phyloP scores from a whole-genome alignment of 2,888 invertebrate genomes.

The Linyphia triangularis region DNA sequence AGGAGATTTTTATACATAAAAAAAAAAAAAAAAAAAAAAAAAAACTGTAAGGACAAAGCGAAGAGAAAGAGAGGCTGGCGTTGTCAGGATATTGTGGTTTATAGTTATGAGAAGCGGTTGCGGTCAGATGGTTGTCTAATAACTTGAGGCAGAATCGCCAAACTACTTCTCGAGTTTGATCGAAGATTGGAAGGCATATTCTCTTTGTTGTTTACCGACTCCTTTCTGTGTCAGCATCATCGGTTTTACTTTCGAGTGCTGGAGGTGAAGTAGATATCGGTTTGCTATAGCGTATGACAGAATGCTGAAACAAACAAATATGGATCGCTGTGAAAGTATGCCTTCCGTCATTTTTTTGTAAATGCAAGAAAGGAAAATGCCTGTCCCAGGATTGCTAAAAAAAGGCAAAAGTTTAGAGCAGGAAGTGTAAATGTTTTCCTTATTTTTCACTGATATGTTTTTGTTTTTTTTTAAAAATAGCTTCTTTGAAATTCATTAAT shows the following conservation, averaged over 20 bases:
- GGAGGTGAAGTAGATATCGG: not conserved
- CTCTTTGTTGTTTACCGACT: conserved; percentile 27
- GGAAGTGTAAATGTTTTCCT: too few species aligned
- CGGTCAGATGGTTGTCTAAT: conserved; percentile 64
- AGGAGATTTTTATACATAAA: too few species aligned
- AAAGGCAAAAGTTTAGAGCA: too few species aligned
- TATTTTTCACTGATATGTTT: too few species aligned
- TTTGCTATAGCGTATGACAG: not conserved
- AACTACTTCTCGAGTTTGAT: conserved; percentile 47
- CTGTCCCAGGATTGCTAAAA: too few species aligned
- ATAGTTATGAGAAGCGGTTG: conserved; percentile 59
- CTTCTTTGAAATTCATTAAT: too few species aligned
- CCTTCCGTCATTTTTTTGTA: too few species aligned
- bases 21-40: too few species aligned
- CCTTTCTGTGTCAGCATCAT: conserved; percentile 19
- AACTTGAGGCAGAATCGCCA: conserved; percentile 52
- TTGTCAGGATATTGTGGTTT: conserved; percentile 64
- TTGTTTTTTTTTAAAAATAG: too few species aligned
- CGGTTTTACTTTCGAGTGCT: conserved; percentile 19
- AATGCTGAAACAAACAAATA: not conserved
- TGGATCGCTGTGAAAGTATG: too few species aligned
- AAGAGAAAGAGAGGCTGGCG: conserved; percentile 1
- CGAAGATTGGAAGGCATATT: conserved; percentile 54
- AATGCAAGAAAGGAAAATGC: too few species aligned
- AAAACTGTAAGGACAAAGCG: not conserved